Evolutionary conservation across 2,113 vertebrate genomes (phyloP).

Genomic region (Elachura formosa): DNA sequence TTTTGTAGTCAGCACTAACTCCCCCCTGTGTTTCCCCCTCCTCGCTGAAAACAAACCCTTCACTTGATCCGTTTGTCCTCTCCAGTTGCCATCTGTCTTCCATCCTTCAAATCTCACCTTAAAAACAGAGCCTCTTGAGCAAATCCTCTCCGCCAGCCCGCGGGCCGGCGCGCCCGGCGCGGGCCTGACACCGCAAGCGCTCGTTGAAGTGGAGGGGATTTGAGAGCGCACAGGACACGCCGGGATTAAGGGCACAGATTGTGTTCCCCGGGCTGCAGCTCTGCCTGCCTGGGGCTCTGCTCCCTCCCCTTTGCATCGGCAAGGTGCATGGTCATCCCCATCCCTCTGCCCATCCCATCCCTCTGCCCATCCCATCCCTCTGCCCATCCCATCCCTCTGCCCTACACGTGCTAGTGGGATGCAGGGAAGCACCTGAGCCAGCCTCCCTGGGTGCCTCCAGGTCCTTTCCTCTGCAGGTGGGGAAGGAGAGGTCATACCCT

Average conservation of each 20-base stretch:
- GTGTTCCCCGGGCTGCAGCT: neutral
- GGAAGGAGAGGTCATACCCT: neutral
- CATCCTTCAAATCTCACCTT: conserved; percentile 61
- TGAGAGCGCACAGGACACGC: conserved; percentile 20
- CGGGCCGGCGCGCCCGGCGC: conserved; percentile 2
- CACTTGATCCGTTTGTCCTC: conserved; percentile 45
- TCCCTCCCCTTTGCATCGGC: accelerated
- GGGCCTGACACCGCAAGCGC: neutral
- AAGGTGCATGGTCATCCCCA: accelerated
- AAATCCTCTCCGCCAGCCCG: conserved; percentile 22
- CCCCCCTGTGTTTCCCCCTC: neutral
- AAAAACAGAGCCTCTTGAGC: conserved; percentile 43
- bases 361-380: too few relatives aligned
- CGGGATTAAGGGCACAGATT: conserved; percentile 53
- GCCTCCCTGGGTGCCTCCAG: accelerated
- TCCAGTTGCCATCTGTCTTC: conserved; percentile 59
- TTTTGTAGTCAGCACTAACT: neutral
- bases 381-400: neutral
- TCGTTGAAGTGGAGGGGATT: conserved; percentile 40
- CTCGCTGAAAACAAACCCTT: conserved; percentile 45
- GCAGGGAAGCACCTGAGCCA: neutral
- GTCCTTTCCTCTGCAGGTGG: neutral
- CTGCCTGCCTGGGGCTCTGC: neutral
- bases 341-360: neutral
- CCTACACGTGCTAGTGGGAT: neutral